Evolutionary conservation across 2,888 invertebrate species (phyloP).

Genomic region (Spodoptera picta): DNA sequence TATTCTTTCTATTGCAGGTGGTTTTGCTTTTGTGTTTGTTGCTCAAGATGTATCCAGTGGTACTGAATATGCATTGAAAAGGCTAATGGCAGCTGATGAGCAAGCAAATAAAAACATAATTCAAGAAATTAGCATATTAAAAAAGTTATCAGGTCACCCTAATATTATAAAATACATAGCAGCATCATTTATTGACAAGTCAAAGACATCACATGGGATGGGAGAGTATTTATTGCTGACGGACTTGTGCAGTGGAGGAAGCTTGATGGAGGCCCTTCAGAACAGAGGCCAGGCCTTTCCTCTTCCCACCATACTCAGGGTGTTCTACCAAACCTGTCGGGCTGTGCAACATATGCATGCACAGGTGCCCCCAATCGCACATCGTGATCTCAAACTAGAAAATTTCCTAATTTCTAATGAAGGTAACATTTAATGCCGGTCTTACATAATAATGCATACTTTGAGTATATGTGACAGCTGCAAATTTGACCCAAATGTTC

Average conservation of each 20-base stretch:
- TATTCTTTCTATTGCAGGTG: conserved; percentile 91
- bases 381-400: conserved; percentile 98
- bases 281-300: conserved; percentile 90
- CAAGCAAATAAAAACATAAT: conserved; percentile 93
- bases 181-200: conserved; percentile 94
- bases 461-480: neutral
- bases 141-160: conserved; percentile 96
- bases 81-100: conserved; percentile 94
- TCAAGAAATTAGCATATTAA: conserved; percentile 95
- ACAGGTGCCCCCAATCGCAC: conserved; percentile 96
- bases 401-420: conserved; percentile 96
- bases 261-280: conserved; percentile 90
- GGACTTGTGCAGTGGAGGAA: conserved; percentile 96
- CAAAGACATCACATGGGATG: conserved; percentile 93
- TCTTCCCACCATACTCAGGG: conserved; percentile 91
- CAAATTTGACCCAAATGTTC: neutral
- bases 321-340: conserved; percentile 96
- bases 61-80: conserved; percentile 97
- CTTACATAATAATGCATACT: conserved; percentile 19
- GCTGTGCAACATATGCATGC: conserved; percentile 98
- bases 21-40: conserved; percentile 98
- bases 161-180: conserved; percentile 97
- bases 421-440: conserved; percentile 82
- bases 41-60: conserved; percentile 96
- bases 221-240: conserved; percentile 97